phyloP scores from a whole-genome alignment of 1,140 invertebrate genomes.

The Ylistrum balloti region DNA sequence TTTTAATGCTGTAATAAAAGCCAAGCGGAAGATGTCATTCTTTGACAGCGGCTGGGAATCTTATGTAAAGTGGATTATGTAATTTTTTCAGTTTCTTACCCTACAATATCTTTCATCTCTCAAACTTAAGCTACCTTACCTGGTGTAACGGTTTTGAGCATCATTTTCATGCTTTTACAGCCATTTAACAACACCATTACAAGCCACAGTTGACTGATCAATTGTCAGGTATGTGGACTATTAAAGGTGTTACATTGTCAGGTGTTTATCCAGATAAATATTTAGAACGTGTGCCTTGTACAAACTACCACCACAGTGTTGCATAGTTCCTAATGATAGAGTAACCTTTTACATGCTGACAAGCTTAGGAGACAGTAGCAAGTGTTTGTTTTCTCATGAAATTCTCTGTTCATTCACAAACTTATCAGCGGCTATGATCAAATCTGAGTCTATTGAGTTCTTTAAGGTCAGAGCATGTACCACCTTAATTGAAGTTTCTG shows the following conservation, averaged over 20 bases:
- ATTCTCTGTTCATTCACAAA: background rate
- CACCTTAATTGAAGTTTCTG: background rate
- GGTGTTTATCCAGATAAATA: background rate
- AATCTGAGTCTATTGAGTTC: background rate
- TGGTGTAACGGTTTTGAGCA: background rate
- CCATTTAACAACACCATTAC: background rate
- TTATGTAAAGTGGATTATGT: too few relatives aligned
- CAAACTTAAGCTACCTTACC: background rate
- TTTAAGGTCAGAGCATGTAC: background rate
- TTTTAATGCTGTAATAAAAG: too few relatives aligned
- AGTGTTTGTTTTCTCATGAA: constrained; percentile 15
- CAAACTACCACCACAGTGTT: background rate
- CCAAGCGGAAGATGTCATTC: too few relatives aligned
- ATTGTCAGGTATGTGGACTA: background rate
- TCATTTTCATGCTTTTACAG: background rate
- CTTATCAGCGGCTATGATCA: background rate
- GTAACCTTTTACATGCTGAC: background rate
- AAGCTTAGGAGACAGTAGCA: background rate
- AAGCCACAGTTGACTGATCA: background rate
- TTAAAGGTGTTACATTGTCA: background rate
- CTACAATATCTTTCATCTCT: too few relatives aligned
- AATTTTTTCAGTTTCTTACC: too few relatives aligned
- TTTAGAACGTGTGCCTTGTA: background rate
- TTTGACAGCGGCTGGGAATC: too few relatives aligned
- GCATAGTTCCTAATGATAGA: background rate